Base-by-base conservation (phyloP, 1,140 invertebrate species). In the Phocides pigmalion region DNA sequence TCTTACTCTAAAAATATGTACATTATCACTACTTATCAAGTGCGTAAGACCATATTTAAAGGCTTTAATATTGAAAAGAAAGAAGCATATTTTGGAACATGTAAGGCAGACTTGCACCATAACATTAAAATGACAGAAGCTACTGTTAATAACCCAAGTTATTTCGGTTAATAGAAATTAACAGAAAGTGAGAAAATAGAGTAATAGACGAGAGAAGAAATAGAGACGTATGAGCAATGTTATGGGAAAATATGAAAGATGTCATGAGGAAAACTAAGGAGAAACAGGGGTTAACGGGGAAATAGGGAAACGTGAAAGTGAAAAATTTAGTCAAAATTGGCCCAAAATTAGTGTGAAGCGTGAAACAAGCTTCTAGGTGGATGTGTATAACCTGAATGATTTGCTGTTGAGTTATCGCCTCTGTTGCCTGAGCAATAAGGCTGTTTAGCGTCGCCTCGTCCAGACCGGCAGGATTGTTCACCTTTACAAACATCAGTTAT, bases 351-450 rank as follows among this genome's bases (percentile, higher is more conserved):
- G 63, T 50, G 42, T 47, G 44, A 70, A 72, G 70, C 62, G 44
- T 49, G 50, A 47, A 37, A 47, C 4, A 59, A 68, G 62, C 70
- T 70, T 70, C 58, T 75, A 68, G 39, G 25, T 49, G 58, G 39
- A 62, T 50, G 14, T 67, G 22, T 75, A 16, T 83, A 84, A 91
- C 89, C 89, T 92, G 91, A 64, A 92, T 89, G 17, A 92, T 91
- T 79, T 92, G 91, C 70, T 92, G 91, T 84, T 92, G 90, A 2
- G 82, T 90, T 73, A 92, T 89, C 74, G 89, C 90, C 76, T 92
- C 91, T 67, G 86, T 92, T 66, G 91, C 91, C 76, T 92, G 91
- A 9, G 90, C 77, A 64, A 92, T 92, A 68, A 92, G 81, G 72
- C 72, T 90, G 83, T 90, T 91, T 78, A 92, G 75, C 49, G 90